A percentile compares a stretch with the other conserved stretches of the same genome.
Evolutionary conservation across 2,888 invertebrate species (phyloP).

Genomic region (Hirtodrosophila trivittata): DNA sequence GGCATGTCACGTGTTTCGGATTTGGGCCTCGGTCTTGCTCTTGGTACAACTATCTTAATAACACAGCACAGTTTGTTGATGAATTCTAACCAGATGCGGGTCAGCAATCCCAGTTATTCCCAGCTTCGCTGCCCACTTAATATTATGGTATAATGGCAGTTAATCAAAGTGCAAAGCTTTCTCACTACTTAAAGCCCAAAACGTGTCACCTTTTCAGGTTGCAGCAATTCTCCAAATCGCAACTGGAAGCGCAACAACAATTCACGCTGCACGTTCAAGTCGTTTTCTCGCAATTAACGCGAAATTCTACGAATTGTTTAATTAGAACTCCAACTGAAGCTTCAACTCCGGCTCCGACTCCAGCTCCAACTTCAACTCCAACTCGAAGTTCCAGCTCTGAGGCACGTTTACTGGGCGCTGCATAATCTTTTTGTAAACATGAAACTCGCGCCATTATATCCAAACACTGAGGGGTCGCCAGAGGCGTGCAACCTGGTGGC

Average conservation of each 20-base stretch:
- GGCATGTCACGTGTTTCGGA: constrained; percentile 39
- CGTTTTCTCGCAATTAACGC: constrained; percentile 84
- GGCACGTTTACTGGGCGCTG: constrained; percentile 73
- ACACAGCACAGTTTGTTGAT: constrained; percentile 41
- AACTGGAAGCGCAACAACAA: constrained; percentile 7
- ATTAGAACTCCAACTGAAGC: constrained; percentile 83
- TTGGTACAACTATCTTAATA: constrained; percentile 47
- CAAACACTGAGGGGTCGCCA: constrained; percentile 32
- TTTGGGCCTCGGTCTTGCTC: background rate
- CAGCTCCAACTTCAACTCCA: constrained; percentile 32
- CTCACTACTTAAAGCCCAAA: constrained; percentile 42
- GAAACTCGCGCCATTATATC: constrained; percentile 83
- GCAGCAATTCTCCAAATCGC: constrained; percentile 10
- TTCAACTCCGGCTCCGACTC: constrained; percentile 19
- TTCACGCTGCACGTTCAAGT: constrained; percentile 74
- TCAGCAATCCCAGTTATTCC: constrained; percentile 4
- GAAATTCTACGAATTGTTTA: constrained; percentile 85
- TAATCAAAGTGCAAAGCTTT: constrained; percentile 64
- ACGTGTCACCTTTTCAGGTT: constrained; percentile 44
- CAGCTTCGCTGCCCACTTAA: constrained; percentile 34
- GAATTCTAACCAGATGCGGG: constrained; percentile 29
- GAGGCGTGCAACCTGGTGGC: no score
- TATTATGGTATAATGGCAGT: constrained; percentile 36
- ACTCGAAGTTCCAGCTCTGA: constrained; percentile 13
- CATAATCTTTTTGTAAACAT: constrained; percentile 82